A percentile compares a stretch with the other conserved stretches of the same genome.
phyloP scores from a whole-genome alignment of 2,113 vertebrate species.

The Agapornis roseicollis region DNA sequence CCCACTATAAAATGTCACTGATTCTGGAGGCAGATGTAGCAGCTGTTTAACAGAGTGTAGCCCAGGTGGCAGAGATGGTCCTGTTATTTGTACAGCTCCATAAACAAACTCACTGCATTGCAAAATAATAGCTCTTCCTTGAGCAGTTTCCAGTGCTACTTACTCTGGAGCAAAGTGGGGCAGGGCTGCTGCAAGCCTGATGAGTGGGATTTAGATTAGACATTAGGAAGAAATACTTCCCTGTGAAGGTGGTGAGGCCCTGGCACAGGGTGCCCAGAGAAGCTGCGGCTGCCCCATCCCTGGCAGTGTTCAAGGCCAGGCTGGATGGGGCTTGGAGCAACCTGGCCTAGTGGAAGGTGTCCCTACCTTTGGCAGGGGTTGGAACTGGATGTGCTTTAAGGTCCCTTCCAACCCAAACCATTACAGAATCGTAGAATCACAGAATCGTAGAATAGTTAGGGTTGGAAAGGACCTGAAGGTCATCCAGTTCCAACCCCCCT shows the following conservation, averaged over 20 bases:
- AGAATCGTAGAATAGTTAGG: no score
- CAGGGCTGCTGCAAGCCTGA: accelerated
- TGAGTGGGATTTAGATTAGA: neutral
- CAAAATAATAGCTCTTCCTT: neutral
- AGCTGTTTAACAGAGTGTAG: neutral
- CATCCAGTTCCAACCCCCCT: no score
- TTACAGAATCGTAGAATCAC: no score
- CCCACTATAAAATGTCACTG: neutral
- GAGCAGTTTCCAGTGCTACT: neutral
- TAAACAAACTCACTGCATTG: neutral
- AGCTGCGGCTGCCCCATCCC: neutral
- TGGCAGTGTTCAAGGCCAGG: neutral
- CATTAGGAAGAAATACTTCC: neutral
- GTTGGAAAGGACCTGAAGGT: no score
- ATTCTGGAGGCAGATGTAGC: neutral
- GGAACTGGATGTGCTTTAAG: neutral
- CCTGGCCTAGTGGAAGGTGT: neutral
- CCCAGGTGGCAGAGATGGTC: neutral
- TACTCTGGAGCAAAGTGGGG: accelerated
- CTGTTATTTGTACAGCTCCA: neutral
- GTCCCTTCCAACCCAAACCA: neutral
- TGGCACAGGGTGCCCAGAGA: neutral
- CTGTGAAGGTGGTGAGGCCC: neutral
- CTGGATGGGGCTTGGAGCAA: neutral
- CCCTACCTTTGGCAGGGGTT: neutral